A percentile compares a stretch with the other conserved stretches of the same genome.
Conservation (phyloP, 2,113 vertebrate species). For the Bagarius yarrelli region DNA sequence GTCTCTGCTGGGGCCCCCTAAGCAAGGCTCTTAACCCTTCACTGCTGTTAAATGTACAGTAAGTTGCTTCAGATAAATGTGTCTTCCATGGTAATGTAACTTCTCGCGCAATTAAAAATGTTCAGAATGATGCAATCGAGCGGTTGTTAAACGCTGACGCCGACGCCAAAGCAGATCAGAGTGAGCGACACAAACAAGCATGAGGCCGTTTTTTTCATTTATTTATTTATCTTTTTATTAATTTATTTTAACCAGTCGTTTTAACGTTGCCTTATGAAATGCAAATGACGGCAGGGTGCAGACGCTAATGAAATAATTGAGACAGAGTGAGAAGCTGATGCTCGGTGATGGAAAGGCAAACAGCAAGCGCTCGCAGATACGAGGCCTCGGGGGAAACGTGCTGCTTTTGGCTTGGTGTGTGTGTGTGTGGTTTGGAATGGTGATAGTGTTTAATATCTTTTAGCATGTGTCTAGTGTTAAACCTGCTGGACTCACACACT, state of each 20-base stretch:
- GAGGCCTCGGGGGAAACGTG: slow-evolving; percentile 22
- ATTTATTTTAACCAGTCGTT: slow-evolving; percentile 40
- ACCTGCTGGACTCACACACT: background rate
- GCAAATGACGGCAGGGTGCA: slow-evolving; percentile 48
- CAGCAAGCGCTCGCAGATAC: slow-evolving; percentile 35
- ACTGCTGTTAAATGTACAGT: no score
- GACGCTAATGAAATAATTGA: slow-evolving; percentile 56
- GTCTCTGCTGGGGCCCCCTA: no score
- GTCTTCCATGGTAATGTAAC: no score
- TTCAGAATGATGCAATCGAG: slow-evolving; percentile 34
- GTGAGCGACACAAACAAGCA: slow-evolving; percentile 56
- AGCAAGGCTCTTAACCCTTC: no score
- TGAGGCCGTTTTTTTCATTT: slow-evolving; percentile 16
- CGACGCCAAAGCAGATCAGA: slow-evolving; percentile 56
- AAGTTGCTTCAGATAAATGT: no score
- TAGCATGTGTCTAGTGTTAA: background rate
- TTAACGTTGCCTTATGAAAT: slow-evolving; percentile 46
- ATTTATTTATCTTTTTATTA: background rate
- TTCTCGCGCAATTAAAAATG: slow-evolving; percentile 51
- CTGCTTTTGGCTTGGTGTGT: background rate
- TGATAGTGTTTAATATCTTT: background rate
- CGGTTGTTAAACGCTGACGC: slow-evolving; percentile 51
- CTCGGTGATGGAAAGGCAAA: slow-evolving; percentile 47
- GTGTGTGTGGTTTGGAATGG: background rate
- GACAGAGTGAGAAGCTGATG: slow-evolving; percentile 53